These are phyloP conservation scores for Procambarus virginalis DNA, from an alignment of 1,140 invertebrate genomes.

Conservation along the genomic window DNA sequence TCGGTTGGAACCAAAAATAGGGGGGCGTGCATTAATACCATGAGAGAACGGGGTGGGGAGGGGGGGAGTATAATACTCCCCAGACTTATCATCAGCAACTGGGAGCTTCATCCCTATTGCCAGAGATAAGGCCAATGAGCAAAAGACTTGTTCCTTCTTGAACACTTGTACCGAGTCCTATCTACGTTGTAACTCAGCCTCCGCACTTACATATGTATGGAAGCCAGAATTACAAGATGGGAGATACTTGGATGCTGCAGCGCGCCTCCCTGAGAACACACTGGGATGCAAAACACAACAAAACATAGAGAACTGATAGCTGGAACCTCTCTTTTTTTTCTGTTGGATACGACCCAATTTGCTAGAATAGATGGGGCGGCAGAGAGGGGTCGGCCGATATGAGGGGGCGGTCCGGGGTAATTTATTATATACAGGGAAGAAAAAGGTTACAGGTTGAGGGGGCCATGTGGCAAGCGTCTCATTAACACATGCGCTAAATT, in stretches of 20 bases:
- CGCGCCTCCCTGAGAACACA: neutral
- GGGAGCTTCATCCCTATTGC: neutral
- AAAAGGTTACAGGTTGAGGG: slow-evolving; percentile 28
- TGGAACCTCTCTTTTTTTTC: neutral
- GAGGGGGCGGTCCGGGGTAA: slow-evolving; percentile 35
- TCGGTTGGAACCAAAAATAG: neutral
- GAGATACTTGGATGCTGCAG: neutral
- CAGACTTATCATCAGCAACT: neutral
- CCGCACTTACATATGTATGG: neutral
- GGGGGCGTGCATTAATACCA: neutral
- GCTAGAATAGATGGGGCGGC: neutral
- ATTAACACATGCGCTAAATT: slow-evolving; percentile 49
- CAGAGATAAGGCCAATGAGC: neutral
- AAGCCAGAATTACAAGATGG: neutral
- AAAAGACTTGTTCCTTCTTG: neutral
- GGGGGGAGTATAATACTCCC: neutral
- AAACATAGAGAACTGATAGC: neutral
- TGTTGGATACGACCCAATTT: neutral
- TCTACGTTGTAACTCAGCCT: neutral
- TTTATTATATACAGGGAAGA: slow-evolving; percentile 51
- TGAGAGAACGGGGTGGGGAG: neutral
- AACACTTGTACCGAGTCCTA: neutral
- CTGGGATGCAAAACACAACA: neutral
- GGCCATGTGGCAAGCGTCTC: slow-evolving; percentile 31
- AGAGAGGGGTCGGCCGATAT: neutral